Base-by-base conservation (phyloP, 2,888 invertebrate genomes). In the Ferdinandea cuprea region DNA sequence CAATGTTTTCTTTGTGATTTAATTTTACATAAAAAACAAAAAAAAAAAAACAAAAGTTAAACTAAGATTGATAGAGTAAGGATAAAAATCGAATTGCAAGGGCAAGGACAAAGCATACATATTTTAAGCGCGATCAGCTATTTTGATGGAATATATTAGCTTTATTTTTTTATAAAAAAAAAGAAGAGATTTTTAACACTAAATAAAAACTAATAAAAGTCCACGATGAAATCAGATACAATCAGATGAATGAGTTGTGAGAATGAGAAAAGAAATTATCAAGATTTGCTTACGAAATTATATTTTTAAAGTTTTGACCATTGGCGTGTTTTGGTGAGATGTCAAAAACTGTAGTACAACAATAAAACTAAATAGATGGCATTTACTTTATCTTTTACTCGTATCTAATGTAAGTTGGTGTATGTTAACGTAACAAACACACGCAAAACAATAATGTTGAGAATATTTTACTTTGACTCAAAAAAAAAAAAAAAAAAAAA, bases 101-200 rank as follows among this genome's bases (percentile, higher is more conserved):
- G 52, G 56, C 30, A 68, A 9, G n/a, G 77, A 44, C 42, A 71
- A 65, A 73, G 19, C 61, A 73, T 37, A 69, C 69, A 69, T 52
- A 65, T 66, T 85, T 61, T 56, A 63, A 80, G 58, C 46, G 63
- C 65, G 42, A 54, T 85, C 84, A 85, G 86, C 86, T 87, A 88
- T 88, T 88, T 87, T 86, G 80, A 87, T 78, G 73, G 69, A 87
- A 87, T 86, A 44, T n/a, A 69, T 32, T 71, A 65, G 81, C 81
- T 81, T 81, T 81, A 81, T 77, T 81, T 81, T 77, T 68, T 65
- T 25, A 25, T n/a, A n/a, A n/a, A n/a, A n/a, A n/a, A n/a, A 78
- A 42, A 74, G 13, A 69, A 87, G 50, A 77, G 46, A 72, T 78
- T 77, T 72, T 52, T 59, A 48, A 46, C 59, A 72, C 58, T 80